phyloP scores from a whole-genome alignment of 2,113 vertebrate species.

The Muntiacus reevesi region DNA sequence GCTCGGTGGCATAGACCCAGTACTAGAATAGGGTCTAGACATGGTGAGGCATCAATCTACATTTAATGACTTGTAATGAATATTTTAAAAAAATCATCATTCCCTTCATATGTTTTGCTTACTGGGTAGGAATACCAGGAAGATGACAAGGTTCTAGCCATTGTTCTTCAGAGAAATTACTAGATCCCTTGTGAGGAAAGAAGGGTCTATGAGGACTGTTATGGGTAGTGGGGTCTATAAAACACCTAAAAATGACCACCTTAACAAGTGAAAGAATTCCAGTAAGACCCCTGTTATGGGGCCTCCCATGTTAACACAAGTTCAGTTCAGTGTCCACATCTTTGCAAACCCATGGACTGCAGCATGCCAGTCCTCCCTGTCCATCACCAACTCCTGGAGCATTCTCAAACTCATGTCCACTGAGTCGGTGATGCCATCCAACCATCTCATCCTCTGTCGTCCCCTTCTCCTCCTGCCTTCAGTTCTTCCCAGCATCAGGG shows the following conservation, averaged over 20 bases:
- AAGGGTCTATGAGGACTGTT: background rate
- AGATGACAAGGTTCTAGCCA: background rate
- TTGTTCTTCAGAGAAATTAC: background rate
- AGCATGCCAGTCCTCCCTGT: background rate
- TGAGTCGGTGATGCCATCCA: background rate
- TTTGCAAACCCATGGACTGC: background rate
- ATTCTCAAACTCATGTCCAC: background rate
- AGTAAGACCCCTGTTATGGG: background rate
- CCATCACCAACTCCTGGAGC: background rate
- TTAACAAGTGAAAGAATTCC: background rate
- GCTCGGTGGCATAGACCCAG: background rate
- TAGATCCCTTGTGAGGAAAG: background rate
- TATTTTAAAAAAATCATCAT: background rate
- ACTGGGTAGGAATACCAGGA: background rate
- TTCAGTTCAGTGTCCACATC: background rate
- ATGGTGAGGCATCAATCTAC: background rate
- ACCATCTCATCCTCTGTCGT: background rate
- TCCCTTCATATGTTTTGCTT: background rate
- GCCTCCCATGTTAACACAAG: background rate
- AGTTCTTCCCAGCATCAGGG: background rate
- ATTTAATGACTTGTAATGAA: background rate
- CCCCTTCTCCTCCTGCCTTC: background rate
- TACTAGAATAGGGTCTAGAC: background rate
- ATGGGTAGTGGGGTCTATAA: background rate
- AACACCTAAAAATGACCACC: background rate